A percentile compares a stretch with the other conserved stretches of the same genome.
Evolutionary conservation across 2,113 vertebrate species (phyloP).

Genomic region (Myrmophylax atrothorax): DNA sequence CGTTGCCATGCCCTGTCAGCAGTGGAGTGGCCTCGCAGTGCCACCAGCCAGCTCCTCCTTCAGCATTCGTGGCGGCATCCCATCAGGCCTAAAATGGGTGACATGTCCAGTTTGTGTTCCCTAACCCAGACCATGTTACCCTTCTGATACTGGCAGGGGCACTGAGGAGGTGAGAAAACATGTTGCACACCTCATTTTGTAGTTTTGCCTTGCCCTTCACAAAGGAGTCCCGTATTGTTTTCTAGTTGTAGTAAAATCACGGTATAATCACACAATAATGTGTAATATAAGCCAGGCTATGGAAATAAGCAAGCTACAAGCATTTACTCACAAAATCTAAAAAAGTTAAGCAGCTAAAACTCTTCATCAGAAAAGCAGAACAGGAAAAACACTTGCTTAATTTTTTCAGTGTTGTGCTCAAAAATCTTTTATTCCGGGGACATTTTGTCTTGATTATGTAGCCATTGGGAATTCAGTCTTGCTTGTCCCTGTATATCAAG

Average conservation of each 20-base stretch:
- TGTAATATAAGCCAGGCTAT: neutral
- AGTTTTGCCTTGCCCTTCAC: neutral
- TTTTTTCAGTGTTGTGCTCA: neutral
- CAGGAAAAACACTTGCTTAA: neutral
- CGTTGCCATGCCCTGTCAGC: no score
- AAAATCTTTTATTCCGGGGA: neutral
- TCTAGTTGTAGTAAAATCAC: neutral
- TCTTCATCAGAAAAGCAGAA: neutral
- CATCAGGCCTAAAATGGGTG: accelerated
- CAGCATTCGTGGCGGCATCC: neutral
- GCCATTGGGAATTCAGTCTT: neutral
- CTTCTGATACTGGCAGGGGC: accelerated
- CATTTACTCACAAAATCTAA: neutral
- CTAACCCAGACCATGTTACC: no score
- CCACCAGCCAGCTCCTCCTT: neutral
- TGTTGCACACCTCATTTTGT: accelerated
- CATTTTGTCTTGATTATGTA: neutral
- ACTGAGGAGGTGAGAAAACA: neutral
- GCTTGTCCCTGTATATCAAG: neutral
- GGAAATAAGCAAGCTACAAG: neutral
- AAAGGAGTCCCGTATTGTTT: neutral
- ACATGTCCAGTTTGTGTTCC: neutral
- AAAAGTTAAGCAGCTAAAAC: neutral
- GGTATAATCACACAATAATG: neutral
- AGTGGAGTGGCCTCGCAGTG: neutral